Base-by-base conservation (phyloP, 1,140 invertebrate genomes). In the Papilio aristodemus region DNA sequence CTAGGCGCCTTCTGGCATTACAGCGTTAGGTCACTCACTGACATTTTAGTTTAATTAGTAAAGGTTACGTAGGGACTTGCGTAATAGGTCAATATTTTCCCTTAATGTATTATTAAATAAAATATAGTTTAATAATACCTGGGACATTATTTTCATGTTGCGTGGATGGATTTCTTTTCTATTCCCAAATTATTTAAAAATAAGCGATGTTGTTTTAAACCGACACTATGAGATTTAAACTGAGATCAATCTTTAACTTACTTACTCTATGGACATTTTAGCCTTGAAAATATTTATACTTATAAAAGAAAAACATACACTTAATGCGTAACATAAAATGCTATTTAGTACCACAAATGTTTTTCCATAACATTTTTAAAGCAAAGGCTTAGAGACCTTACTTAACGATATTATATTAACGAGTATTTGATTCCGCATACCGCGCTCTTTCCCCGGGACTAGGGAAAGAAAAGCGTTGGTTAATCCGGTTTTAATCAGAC, bases 401-500 rank as follows among this genome's bases (percentile, higher is more conserved):
- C 41, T 66, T 50, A 66, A 66, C 63, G 22, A 46, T 25, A 32
- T 32, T 32, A 66, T 66, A 66, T 50, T 64, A 64, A 64, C 50
- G 63, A 32, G 32, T 37, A 37, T 37, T 62, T 38, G 14, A 62
- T 62, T 62, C 59, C 36, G 59, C 27, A 60, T 17, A 32, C 13
- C 43, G n/a, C 63, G 14, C 62, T 13, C 63, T 13, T 13, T 46
- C 17, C 62, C 41, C 22, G 41, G 27, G 41, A 50, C n/a, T n/a
- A n/a, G 25, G 25, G 36, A 37, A 66, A 66, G 63, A 66, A 66
- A 66, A 50, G 43, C 63, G 43, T 66, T 13, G 14, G 22, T 37
- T 66, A 66, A 66, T 66, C 63, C 63, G 43, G 78, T 83, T 85
- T 85, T 86, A 86, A 86, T 86, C 81, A 83, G 79, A 66, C n/a